These are phyloP conservation scores for Heliconius charithonia DNA, from an alignment of 2,888 invertebrate genomes.

Conservation along the genomic window DNA sequence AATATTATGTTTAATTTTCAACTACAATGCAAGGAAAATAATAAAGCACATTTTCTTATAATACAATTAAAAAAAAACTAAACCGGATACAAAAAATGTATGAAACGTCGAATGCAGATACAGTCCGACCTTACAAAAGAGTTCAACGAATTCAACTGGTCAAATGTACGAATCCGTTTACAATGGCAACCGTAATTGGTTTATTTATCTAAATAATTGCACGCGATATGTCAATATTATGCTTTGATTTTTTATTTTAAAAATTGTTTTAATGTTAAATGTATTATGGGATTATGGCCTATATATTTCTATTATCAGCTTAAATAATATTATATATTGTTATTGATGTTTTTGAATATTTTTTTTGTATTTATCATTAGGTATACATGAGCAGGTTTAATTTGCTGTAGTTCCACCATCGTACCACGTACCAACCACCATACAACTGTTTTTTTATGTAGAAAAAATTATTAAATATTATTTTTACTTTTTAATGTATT, in stretches of 20 bases:
- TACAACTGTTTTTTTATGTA: no score
- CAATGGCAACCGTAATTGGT: conserved; percentile 24
- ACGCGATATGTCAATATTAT: conserved; percentile 17
- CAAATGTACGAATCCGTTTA: conserved; percentile 22
- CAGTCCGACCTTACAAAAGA: conserved; percentile 34
- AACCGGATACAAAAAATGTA: conserved; percentile 25
- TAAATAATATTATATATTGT: no score
- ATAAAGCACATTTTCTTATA: background rate
- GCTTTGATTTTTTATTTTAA: background rate
- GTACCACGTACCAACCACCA: no score
- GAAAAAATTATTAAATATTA: no score
- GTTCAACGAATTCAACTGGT: conserved; percentile 30
- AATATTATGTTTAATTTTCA: background rate
- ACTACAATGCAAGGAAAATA: conserved; percentile 2
- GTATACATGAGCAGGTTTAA: no score
- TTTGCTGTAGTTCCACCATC: no score
- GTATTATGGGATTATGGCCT: background rate
- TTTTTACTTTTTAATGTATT: no score
- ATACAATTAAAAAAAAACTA: background rate
- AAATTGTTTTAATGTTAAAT: background rate
- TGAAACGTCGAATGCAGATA: conserved; percentile 18
- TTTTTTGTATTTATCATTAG: no score
- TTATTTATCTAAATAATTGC: conserved; percentile 29
- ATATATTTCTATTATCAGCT: no score
- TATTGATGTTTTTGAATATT: no score